A percentile compares a stretch with the other conserved stretches of the same genome.
These are phyloP conservation scores for Acanthochromis polyacanthus DNA, from an alignment of 2,113 vertebrate genomes.

Conservation along the genomic window DNA sequence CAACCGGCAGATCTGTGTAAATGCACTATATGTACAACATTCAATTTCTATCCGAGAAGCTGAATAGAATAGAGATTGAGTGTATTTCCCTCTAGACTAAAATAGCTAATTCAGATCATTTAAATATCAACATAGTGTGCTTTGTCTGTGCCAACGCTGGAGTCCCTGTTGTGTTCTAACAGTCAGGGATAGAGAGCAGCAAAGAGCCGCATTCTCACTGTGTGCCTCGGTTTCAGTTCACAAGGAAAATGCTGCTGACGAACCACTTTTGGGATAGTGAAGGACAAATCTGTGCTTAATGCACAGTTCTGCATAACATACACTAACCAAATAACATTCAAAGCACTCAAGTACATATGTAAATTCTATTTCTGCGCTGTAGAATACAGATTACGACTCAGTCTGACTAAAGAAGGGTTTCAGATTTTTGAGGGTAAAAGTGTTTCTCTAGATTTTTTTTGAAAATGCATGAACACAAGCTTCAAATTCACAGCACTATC, in stretches of 20 bases:
- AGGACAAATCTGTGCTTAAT: not conserved
- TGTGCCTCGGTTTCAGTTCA: not conserved
- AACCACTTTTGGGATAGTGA: not conserved
- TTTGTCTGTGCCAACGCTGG: not conserved
- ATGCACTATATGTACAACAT: not conserved
- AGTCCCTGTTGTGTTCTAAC: constrained; percentile 15
- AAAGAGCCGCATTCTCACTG: not conserved
- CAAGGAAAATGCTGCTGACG: constrained; percentile 5
- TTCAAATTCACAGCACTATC: too few species aligned
- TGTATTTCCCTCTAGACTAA: not conserved
- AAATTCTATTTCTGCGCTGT: not conserved
- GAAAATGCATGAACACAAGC: too few species aligned
- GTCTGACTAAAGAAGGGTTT: not conserved
- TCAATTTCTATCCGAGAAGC: not conserved
- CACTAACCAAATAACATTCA: not conserved
- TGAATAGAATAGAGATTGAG: not conserved
- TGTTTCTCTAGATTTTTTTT: too few species aligned
- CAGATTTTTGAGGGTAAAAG: too few species aligned
- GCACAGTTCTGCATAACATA: constrained; percentile 15
- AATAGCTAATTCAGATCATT: not conserved
- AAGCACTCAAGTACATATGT: not conserved
- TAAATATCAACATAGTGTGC: not conserved
- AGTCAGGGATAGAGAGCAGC: not conserved
- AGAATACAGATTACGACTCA: not conserved
- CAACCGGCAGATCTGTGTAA: not conserved